Conservation (phyloP, 2,797 vertebrate genomes). For the Myotis vivesi region DNA sequence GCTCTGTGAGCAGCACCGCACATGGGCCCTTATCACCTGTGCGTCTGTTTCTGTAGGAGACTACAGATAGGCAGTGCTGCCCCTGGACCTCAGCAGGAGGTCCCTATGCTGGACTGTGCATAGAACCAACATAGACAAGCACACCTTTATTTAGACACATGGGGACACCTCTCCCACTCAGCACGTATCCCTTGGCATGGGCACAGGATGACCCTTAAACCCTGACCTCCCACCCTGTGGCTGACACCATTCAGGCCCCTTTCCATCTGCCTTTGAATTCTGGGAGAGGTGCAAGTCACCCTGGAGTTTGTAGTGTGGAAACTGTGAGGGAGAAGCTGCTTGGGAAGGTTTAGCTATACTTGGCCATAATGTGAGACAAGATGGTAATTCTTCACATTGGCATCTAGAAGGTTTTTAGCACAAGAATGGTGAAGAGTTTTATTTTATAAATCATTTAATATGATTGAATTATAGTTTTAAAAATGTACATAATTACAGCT, state of each 20-base stretch:
- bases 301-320: accelerated
- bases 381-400: accelerated
- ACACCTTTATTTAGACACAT: neutral
- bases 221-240: too few species aligned
- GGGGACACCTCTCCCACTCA: too few species aligned
- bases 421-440: neutral
- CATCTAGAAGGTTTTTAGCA: neutral
- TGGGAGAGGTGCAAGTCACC: accelerated
- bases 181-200: neutral
- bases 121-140: neutral
- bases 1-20: neutral
- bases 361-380: accelerated
- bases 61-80: neutral
- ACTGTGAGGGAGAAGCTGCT: accelerated
- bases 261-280: neutral
- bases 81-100: neutral
- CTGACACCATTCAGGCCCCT: neutral
- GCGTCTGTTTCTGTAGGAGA: neutral
- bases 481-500: neutral
- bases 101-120: neutral
- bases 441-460: neutral
- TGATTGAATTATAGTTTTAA: neutral
- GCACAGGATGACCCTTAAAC: too few species aligned
- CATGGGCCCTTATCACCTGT: neutral
- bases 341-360: accelerated